These are phyloP conservation scores for Colletes collaris DNA, from an alignment of 2,888 invertebrate genomes.

Conservation along the genomic window DNA sequence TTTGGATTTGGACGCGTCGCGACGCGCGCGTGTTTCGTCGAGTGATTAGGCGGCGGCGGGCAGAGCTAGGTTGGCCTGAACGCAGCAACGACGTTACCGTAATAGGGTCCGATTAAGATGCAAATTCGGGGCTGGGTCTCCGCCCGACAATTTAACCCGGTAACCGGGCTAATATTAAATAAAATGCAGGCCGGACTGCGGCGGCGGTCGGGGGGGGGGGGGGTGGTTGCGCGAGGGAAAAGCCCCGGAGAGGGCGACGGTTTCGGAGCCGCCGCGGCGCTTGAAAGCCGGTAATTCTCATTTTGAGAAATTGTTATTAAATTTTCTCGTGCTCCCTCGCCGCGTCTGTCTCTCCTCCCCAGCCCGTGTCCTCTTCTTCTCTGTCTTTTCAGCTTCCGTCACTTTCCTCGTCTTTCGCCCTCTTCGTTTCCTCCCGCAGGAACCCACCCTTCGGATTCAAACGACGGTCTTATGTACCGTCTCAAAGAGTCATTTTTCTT, in stretches of 20 bases:
- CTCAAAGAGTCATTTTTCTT: background rate
- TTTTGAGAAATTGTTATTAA: slow-evolving; percentile 78
- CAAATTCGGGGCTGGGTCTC: slow-evolving; percentile 77
- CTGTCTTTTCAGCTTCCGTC: slow-evolving; percentile 3
- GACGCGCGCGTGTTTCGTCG: slow-evolving; percentile 52
- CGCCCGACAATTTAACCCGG: slow-evolving; percentile 80
- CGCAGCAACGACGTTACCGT: slow-evolving; percentile 78
- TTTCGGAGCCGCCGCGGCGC: slow-evolving; percentile 46
- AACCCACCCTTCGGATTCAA: background rate
- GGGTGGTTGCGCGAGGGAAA: slow-evolving; percentile 25
- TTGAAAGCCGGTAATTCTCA: slow-evolving; percentile 76
- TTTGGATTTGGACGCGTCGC: slow-evolving; percentile 53
- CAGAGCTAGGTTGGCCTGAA: slow-evolving; percentile 50
- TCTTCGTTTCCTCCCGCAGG: background rate
- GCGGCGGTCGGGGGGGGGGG: slow-evolving; percentile 18
- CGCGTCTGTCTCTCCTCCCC: slow-evolving; percentile 40
- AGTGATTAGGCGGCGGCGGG: slow-evolving; percentile 42
- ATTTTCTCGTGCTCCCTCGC: slow-evolving; percentile 65
- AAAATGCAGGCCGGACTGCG: slow-evolving; percentile 71
- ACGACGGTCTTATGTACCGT: background rate
- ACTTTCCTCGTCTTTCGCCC: background rate
- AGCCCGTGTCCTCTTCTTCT: slow-evolving; percentile 1
- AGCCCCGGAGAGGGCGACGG: slow-evolving; percentile 4
- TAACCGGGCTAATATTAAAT: slow-evolving; percentile 81
- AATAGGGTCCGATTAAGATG: slow-evolving; percentile 82